Conservation (phyloP, 2,888 invertebrate genomes). For the Ophraella communa region DNA sequence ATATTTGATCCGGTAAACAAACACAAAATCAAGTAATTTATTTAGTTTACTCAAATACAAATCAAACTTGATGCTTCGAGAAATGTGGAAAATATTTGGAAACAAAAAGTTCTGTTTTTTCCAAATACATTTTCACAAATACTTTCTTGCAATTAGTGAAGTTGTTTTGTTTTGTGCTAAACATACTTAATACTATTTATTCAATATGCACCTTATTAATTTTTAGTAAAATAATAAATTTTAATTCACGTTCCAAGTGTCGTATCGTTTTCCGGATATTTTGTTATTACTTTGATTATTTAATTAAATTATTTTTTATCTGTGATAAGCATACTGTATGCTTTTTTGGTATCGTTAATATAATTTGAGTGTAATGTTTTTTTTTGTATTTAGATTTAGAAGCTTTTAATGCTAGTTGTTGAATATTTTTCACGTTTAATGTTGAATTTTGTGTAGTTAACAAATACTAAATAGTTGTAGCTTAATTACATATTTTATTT, state of each 20-base stretch:
- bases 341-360: neutral
- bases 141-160: no score
- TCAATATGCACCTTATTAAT: no score
- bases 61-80: no score
- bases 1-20: no score
- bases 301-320: conserved; percentile 35
- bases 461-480: conserved; percentile 2
- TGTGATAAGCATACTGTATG: conserved; percentile 36
- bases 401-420: conserved; percentile 3
- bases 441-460: neutral
- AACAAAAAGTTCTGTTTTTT: no score
- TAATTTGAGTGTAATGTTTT: neutral
- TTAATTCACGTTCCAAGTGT: neutral
- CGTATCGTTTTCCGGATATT: neutral
- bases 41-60: no score
- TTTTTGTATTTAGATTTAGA: conserved; percentile 3
- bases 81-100: no score
- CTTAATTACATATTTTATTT: conserved; percentile 3
- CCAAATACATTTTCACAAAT: no score
- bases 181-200: no score
- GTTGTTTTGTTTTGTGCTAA: no score
- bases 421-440: conserved; percentile 1
- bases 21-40: no score
- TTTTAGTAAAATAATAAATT: no score
- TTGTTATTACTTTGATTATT: conserved; percentile 2